Evolutionary conservation across 2,888 invertebrate genomes (phyloP).

Genomic region (Mongoloraphidia duomilia): DNA sequence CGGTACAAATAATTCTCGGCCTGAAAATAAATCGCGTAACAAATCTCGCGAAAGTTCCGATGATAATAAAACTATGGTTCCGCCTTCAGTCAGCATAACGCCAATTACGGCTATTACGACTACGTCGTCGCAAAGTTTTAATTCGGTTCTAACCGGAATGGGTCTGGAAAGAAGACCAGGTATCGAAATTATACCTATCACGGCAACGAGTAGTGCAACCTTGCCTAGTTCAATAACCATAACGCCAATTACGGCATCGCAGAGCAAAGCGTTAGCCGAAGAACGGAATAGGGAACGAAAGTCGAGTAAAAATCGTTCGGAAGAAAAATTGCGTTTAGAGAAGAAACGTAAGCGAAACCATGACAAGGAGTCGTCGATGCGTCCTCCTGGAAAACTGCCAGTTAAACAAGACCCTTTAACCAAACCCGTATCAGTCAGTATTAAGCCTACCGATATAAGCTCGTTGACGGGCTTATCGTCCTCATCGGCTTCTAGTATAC

Average conservation of each 20-base stretch:
- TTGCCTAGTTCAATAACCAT: conserved; percentile 74
- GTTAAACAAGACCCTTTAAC: conserved; percentile 55
- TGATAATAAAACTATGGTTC: conserved; percentile 41
- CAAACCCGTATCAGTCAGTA: conserved; percentile 59
- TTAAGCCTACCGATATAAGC: conserved; percentile 50
- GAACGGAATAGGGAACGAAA: conserved; percentile 32
- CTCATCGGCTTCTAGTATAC: conserved; percentile 48
- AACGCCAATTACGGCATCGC: conserved; percentile 57
- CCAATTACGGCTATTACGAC: conserved; percentile 32
- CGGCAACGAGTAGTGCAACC: conserved; percentile 41
- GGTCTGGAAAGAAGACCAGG: conserved; percentile 56
- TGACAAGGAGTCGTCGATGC: conserved; percentile 62
- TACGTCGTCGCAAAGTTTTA: conserved; percentile 34
- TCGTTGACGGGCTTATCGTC: conserved; percentile 35
- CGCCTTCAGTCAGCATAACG: conserved; percentile 48
- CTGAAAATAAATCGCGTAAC: conserved; percentile 40
- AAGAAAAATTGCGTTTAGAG: conserved; percentile 38
- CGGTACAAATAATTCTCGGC: conserved; percentile 9
- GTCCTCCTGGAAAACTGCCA: conserved; percentile 69
- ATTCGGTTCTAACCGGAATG: conserved; percentile 42
- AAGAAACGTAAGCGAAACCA: conserved; percentile 63
- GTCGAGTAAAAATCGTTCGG: conserved; percentile 27
- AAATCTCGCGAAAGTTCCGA: conserved; percentile 37
- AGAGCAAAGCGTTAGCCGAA: conserved; percentile 26
- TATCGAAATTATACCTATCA: conserved; percentile 75